Base-by-base conservation (phyloP, 2,888 invertebrate species). In the Pemphredon lugubris region DNA sequence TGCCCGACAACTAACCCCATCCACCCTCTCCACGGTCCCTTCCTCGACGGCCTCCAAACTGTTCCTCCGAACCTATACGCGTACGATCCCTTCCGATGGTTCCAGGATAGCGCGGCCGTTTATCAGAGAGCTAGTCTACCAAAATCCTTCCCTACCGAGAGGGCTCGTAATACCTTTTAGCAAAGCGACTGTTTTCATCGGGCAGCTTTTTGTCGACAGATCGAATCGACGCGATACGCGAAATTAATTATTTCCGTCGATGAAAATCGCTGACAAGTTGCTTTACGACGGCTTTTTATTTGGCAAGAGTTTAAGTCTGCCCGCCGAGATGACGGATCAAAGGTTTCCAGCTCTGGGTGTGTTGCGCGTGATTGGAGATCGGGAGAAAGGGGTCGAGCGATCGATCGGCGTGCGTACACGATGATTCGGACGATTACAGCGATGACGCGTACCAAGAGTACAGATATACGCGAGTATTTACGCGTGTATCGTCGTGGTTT, bases 91-190 rank as follows among this genome's bases (percentile, higher is more conserved):
- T 37, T 73, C 55, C 54, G 60, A 58, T 57, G 45, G 20, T 40
- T 45, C 47, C 32, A 39, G 70, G 66, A 74, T 75, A 53, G 59
- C 50, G 48, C 51, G 37, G 63, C 57, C 73, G 73, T 75, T 73
- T 68, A 75, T 73, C 66, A 59, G 70, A 47, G 32, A 40, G 37
- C 16, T 47, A 30, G 57, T 23, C 26, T 47, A 53, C 54, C 54
- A 18, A 64, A 60, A 57, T 59, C 53, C 58, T 39, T 26, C 59
- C 47, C 47, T 53, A 30, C 39, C 21, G 47, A 26, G n/a, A 39
- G 32, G 42, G 32, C 34, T 13, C 51, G 44, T 18, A 45, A 30
- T 20, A 30, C 34, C 44, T 16, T 37, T 34, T 14, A 4, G 26
- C 32, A n/a, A 20, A 20, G 48, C 26, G 7, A 16, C 16, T 16